Evolutionary conservation across 2,797 vertebrate genomes (phyloP).

Genomic region (Neostethus bicornis): DNA sequence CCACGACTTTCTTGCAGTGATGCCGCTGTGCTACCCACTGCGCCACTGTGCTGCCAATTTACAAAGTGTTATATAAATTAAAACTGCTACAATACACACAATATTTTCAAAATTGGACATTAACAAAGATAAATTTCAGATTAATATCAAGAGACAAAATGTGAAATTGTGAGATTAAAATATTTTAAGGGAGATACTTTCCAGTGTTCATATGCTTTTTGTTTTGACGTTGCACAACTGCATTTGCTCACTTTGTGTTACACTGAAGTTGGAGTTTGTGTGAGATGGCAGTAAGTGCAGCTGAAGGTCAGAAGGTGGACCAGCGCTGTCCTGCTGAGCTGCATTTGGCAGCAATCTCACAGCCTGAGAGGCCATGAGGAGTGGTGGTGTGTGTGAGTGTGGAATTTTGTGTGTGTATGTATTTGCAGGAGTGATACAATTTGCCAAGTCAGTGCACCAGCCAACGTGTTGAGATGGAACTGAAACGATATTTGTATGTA

Average conservation of each 20-base stretch:
- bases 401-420: conserved; percentile 15
- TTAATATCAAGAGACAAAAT: neutral
- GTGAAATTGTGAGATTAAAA: neutral
- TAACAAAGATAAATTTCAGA: neutral
- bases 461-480: conserved; percentile 33
- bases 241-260: conserved; percentile 7
- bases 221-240: neutral
- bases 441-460: conserved; percentile 14
- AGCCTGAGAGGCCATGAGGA: conserved; percentile 21
- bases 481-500: no score
- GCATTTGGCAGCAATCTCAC: conserved; percentile 56
- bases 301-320: conserved; percentile 66
- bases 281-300: conserved; percentile 40
- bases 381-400: conserved; percentile 32
- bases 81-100: no score
- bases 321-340: conserved; percentile 44
- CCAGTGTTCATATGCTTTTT: neutral
- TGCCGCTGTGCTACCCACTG: no score
- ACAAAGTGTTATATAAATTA: no score
- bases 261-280: conserved; percentile 28
- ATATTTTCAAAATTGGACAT: conserved; percentile 1
- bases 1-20: no score
- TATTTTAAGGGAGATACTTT: neutral
- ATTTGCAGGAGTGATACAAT: conserved; percentile 11
- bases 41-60: no score